Conservation (phyloP, 1,140 invertebrate genomes). For the Heliconius himera region DNA sequence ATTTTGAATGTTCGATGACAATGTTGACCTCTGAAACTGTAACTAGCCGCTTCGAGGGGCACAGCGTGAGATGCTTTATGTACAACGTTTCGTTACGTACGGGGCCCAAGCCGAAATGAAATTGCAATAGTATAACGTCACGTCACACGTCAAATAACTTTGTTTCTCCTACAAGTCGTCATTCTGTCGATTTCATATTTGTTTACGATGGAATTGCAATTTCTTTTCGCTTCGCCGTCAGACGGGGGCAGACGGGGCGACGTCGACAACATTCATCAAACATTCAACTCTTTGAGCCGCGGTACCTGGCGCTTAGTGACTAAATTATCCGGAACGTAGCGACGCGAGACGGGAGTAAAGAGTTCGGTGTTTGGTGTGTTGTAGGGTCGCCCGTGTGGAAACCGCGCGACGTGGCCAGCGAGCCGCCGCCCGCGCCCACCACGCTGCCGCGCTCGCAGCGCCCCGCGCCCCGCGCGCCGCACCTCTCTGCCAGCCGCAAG, state of each 20-base stretch:
- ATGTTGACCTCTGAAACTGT: constrained; percentile 59
- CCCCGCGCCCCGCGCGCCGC: constrained; percentile 72
- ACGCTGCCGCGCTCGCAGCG: constrained; percentile 79
- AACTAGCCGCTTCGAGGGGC: constrained; percentile 33
- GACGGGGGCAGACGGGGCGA: constrained; percentile 46
- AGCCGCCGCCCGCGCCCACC: constrained; percentile 63
- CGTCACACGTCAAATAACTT: neutral
- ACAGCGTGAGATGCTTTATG: constrained; percentile 29
- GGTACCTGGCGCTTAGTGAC: constrained; percentile 43
- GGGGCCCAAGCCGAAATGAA: constrained; percentile 32
- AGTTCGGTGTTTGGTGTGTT: constrained; percentile 84
- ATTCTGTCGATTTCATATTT: neutral
- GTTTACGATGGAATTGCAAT: constrained; percentile 23
- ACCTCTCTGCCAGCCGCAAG: constrained; percentile 79
- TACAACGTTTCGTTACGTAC: constrained; percentile 27
- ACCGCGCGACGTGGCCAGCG: constrained; percentile 87
- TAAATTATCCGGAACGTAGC: constrained; percentile 35
- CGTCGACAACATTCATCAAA: constrained; percentile 79
- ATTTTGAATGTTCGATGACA: constrained; percentile 79
- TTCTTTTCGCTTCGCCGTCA: constrained; percentile 40
- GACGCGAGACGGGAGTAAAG: constrained; percentile 55
- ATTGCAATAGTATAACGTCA: constrained; percentile 33
- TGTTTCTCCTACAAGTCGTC: neutral
- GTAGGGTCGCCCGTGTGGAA: constrained; percentile 95
- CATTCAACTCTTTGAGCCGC: constrained; percentile 81